Evolutionary conservation across 2,888 invertebrate species (phyloP).

Genomic region (Dolichopus griseipennis): DNA sequence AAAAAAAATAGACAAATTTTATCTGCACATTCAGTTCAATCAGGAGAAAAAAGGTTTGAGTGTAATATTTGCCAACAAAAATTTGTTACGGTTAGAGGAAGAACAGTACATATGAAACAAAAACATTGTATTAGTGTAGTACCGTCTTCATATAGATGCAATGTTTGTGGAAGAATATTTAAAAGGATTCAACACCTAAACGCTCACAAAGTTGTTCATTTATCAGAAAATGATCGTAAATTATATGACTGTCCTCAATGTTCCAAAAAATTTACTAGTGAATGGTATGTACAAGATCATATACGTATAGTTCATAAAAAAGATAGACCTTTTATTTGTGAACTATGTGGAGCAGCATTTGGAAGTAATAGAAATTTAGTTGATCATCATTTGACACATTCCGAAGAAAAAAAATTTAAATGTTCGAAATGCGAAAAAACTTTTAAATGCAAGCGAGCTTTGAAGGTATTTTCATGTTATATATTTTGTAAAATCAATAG

Average conservation of each 20-base stretch:
- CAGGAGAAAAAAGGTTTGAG: background rate
- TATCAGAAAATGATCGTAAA: slow-evolving; percentile 19
- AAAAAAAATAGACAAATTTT: background rate
- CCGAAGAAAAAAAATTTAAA: slow-evolving; percentile 43
- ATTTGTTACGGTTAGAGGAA: background rate
- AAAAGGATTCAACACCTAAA: slow-evolving; percentile 13
- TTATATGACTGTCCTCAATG: slow-evolving; percentile 21
- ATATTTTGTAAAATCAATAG: no score
- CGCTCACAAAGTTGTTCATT: slow-evolving; percentile 19
- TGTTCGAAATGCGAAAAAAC: slow-evolving; percentile 40
- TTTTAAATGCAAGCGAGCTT: slow-evolving; percentile 37
- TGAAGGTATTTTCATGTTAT: slow-evolving; percentile 25
- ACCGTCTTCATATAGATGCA: background rate
- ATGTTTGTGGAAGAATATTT: background rate
- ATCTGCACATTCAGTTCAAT: background rate
- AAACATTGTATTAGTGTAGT: background rate
- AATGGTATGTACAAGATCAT: slow-evolving; percentile 3
- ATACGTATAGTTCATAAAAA: slow-evolving; percentile 23
- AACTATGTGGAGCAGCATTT: slow-evolving; percentile 39
- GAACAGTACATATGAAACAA: background rate
- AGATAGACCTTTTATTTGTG: slow-evolving; percentile 44
- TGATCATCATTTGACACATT: slow-evolving; percentile 44
- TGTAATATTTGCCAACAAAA: background rate
- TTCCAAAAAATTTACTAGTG: slow-evolving; percentile 16
- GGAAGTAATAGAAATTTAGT: background rate